These are phyloP conservation scores for Aythya fuligula DNA, from an alignment of 2,797 vertebrate genomes.

Conservation along the genomic window DNA sequence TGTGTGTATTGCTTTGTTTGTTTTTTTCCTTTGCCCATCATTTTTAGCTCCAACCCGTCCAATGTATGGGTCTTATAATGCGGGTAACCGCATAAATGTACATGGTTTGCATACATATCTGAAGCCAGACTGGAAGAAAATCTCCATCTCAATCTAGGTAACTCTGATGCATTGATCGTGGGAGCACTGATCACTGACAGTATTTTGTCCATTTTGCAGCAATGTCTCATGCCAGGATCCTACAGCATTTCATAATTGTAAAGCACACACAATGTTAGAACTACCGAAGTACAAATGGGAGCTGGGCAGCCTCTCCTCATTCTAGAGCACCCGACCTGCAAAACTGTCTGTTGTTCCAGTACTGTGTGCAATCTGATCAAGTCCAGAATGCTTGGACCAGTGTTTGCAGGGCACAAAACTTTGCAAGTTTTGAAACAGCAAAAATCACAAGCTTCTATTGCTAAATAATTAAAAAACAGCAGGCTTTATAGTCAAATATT, in stretches of 20 bases:
- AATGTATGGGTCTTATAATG: neutral
- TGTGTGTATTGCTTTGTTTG: too few species aligned
- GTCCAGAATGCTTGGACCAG: too few species aligned
- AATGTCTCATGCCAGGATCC: neutral
- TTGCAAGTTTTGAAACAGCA: rapidly evolving
- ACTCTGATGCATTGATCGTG: neutral
- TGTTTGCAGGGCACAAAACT: neutral
- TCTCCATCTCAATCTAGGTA: neutral
- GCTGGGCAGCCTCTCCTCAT: neutral
- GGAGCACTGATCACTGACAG: neutral
- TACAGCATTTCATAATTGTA: too few species aligned
- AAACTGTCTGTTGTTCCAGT: neutral
- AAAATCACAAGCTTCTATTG: neutral
- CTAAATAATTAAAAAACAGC: neutral
- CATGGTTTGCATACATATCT: rapidly evolving
- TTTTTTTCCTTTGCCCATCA: too few species aligned
- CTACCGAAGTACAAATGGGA: rapidly evolving
- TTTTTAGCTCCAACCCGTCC: neutral
- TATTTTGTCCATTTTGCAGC: neutral
- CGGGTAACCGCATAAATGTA: too few species aligned
- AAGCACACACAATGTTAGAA: neutral
- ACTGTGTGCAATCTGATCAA: neutral
- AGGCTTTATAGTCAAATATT: neutral
- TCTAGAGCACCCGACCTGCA: neutral
- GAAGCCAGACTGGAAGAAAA: neutral